Base-by-base conservation (phyloP, 2,113 vertebrate species). In the Urocolius indicus region DNA sequence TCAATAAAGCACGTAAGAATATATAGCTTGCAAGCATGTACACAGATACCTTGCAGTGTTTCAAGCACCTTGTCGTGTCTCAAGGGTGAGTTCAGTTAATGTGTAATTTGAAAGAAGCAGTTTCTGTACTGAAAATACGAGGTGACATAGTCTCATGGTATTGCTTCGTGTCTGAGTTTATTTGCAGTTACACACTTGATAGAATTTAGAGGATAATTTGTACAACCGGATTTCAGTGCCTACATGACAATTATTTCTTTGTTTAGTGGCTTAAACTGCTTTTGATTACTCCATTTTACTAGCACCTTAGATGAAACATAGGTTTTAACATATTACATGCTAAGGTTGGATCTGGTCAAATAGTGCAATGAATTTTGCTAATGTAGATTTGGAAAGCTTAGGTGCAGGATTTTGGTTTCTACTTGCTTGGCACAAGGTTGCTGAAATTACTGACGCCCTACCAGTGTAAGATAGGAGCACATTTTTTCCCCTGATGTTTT, bases 401-500 rank as follows among this genome's bases (percentile, higher is more conserved):
- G 16, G 32, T 54, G 49, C 11, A 43, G 5, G 3, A 79, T 79
- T 96, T 81, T 75, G 54, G 27, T 52, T 87, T 87, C 84, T 55
- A 65, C 9, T 79, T 17, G 17, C 16, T 65, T 65, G 45, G 59
- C 57, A 67, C 10, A 72, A 49, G 20, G 24, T 68, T 84, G 19
- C 5, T 21, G 5, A 79, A 94, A 79, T 87, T 63, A 73, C 21
- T 48, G 38, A 74, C 78, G 30, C 45, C 38, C 48, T 82, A 52
- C 30, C n/a, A 61, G 14, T 29, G 27, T 46, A 87, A 94, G 21
- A 82, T 2, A 82, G 57, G 20, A 65, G 24, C 55, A 52, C 63
- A 7, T 29, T 83, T 84, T 87, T 55, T 49, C 26, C 45, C 21
- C 21, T 90, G 24, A 15, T 93, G 41, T 82, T 90, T 94, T 97